Evolutionary conservation across 2,888 invertebrate species (phyloP), one percentile per base, ranked within the genome.

Genomic region (Yponomeuta evonymella): DNA sequence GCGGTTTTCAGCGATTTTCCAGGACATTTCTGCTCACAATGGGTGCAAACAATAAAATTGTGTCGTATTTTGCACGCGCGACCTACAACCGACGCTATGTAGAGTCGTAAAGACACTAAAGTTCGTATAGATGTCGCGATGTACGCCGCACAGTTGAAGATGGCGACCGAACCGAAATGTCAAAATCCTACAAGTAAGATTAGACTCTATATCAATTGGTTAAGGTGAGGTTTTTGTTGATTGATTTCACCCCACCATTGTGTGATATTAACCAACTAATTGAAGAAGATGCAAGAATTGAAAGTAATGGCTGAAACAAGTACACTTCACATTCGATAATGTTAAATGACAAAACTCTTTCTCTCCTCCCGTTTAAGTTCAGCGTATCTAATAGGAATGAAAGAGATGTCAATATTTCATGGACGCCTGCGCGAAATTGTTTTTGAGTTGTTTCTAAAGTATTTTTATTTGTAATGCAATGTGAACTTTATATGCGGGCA

Each of bases 21-120:
- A 82, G 83, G 83, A 85, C 84, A 86, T 84, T 87, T 86, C 83
- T 80, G 83, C 76, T 77, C 85, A 88, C 87, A 89, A 89, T 85
- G 86, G 88, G 87, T 83, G 83, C 86, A 89, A 90, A 90, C 87
- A 89, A 83, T 81, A 79, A 75, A 79, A 75, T 75, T 77, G 75
- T 75, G 73, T 72, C 73, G 74, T 74, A 76, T 58, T 15, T 43
- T 12, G 72, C 29, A 48, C 75, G 77, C 76, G 77, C 86, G 81
- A 83, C 86, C 80, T 23, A 70, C 72, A 29, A 63, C 69, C 78
- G 73, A 81, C 78, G 75, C 81, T 76, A 78, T 74, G 80, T 84
- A 83, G 83, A 88, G 80, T 84, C 84, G 84, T 86, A 85, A 84
- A 90, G 88, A 89, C 88, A 90, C 90, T 90, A 87, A 89, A 88